A percentile compares a stretch with the other conserved stretches of the same genome.
Conservation (phyloP, 2,797 vertebrate genomes). For the Cossypha polioptera region DNA sequence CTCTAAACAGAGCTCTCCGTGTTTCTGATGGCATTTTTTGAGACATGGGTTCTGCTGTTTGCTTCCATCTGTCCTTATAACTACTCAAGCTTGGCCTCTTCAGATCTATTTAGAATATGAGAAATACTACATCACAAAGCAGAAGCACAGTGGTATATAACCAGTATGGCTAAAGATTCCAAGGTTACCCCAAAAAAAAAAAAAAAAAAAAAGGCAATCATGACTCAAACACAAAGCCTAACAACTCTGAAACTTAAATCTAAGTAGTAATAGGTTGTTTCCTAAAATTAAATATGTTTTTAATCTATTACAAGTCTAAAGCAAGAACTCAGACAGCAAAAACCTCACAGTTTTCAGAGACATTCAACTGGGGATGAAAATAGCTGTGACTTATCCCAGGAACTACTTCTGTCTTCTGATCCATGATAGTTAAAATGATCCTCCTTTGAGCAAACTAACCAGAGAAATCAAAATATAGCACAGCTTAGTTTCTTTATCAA, state of each 20-base stretch:
- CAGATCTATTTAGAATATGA: not conserved
- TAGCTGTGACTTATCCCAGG: not conserved
- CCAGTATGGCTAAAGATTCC: not conserved
- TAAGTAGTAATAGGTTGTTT: not conserved
- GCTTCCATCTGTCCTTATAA: not conserved
- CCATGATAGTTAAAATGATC: not conserved
- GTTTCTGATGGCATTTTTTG: not conserved
- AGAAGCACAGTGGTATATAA: not conserved
- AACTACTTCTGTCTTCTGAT: not conserved
- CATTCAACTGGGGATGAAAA: rapidly evolving
- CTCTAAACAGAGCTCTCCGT: not conserved
- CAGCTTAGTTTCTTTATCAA: not conserved
- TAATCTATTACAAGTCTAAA: not conserved
- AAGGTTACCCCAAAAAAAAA: not conserved
- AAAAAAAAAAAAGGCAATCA: rapidly evolving
- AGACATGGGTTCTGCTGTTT: not conserved
- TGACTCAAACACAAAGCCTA: not conserved
- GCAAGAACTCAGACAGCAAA: not conserved
- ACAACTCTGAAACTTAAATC: not conserved
- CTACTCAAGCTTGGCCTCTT: not conserved
- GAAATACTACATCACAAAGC: not conserved
- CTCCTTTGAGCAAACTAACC: not conserved
- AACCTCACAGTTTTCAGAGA: not conserved
- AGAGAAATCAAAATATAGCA: not conserved
- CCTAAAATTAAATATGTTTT: not conserved